Base-by-base conservation (phyloP, 2,888 invertebrate genomes). In the Chrysolina americana region DNA sequence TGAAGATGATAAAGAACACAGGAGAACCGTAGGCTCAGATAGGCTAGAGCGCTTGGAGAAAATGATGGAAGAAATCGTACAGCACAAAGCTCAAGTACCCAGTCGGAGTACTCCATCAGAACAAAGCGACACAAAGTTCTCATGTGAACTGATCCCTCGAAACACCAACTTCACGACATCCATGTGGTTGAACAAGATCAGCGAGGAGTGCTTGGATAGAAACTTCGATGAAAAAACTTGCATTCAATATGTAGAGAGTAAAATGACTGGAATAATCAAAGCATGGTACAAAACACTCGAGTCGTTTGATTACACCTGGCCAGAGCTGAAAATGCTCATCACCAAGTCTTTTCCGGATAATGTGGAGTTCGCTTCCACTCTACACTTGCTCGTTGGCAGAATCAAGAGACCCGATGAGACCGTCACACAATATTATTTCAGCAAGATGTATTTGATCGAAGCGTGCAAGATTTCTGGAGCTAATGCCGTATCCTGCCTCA, bases 201-300 rank as follows among this genome's bases (percentile, higher is more conserved):
- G 81, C 74, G 82, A 83, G 48, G 77, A 79, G 28, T 81, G 82
- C 68, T 63, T 83, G 44, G 75, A 80, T 9, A 74, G 78, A 64
- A 80, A 81, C 53, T 83, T 78, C 71, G 79, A 82, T 71, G 84
- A 84, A 36, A 80, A 77, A 64, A 78, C 75, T 10, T 80, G 81
- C 21, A 82, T 84, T 41, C 74, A 79, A 48, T 83, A 77, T 74
- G 73, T 82, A 75, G 76, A 78, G 56, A 80, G 75, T 59, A 78
- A 81, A 78, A 84, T 84, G 83, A 78, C 83, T 21, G 83, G 84
- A 15, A 78, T 84, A 65, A 78, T 84, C 48, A 84, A 84, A 65
- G 80, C 83, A 44, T 84, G 84, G 84, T 84, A 80, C 65, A 84
- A 84, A 68, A 81, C 79, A 15, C 73, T 84, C 2, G 63, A 80